Base-by-base conservation (phyloP, 2,888 invertebrate species). In the Odontocolon sp. region DNA sequence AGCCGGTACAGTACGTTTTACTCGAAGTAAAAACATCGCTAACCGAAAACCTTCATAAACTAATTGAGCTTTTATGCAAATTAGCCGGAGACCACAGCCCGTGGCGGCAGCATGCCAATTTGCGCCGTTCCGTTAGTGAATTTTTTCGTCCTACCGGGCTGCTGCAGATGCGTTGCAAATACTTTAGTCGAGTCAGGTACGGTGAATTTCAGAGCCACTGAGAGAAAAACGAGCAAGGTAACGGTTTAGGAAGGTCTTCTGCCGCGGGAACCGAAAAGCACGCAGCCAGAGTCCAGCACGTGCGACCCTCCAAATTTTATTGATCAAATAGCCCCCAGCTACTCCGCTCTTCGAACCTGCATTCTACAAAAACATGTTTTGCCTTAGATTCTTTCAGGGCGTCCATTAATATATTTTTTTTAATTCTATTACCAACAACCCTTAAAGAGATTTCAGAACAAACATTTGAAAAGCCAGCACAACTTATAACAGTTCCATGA, bases 1-100 rank as follows among this genome's bases (percentile, higher is more conserved):
- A 38, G 36, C 23, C 18, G 33, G 18, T 23, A 26, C 47, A 26
- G 69, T 57, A 61, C 31, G 28, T 64, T 38, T 42, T 59, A 14
- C 21, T 26, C 1, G 63, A 36, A 56, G 57, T 63, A 61, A 67
- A 70, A 57, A 42, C 28, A 26, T 61, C 47, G 11, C 71, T 38
- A 57, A 45, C 54, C 45, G 77, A 80, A 78, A 81, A 81, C 68
- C 64, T 75, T 77, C 80, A 76, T 81, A 69, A 78, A 80, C 80
- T 81, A 81, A 81, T 81, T 81, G 80, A 80, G 76, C 75, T 81
- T 80, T 81, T 73, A 81, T 78, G 80, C 76, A 81, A 81, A 81
- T 81, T 78, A 80, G 70, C 73, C 23, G 28, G 57, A 33, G 77
- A 72, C 76, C 76, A 63, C 63, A 42, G 40, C 68, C 28, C 40